Conservation (phyloP, 2,113 vertebrate species). For the Clarias macrocephalus region DNA sequence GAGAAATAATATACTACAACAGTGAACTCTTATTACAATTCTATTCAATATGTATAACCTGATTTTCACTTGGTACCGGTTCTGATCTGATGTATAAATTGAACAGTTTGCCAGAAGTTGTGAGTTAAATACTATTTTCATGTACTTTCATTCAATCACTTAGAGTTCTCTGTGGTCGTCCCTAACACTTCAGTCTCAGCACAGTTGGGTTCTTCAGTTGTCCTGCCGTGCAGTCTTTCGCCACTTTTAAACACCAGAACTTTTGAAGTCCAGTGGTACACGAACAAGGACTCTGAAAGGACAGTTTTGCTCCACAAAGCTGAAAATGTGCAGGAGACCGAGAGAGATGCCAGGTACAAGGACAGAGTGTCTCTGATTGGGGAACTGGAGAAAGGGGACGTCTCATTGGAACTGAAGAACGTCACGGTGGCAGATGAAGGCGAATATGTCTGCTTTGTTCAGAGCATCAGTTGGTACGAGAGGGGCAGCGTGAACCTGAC, state of each 20-base stretch:
- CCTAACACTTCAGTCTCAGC: background rate
- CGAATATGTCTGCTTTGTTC: background rate
- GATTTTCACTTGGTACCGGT: no score
- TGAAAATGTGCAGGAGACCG: background rate
- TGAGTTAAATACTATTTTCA: no score
- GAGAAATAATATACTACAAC: no score
- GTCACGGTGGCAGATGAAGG: background rate
- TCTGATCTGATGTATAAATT: no score
- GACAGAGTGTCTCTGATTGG: conserved; percentile 5
- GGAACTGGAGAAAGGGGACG: background rate
- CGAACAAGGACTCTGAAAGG: background rate
- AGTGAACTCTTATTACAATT: no score
- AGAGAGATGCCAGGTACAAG: background rate
- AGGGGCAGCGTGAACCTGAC: background rate
- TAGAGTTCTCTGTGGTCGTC: background rate
- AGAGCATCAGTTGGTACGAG: background rate
- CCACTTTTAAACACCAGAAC: background rate
- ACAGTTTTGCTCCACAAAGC: background rate
- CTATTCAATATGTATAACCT: no score
- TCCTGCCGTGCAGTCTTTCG: background rate
- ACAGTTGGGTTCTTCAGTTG: background rate
- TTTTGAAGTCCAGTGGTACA: background rate
- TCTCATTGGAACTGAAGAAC: background rate
- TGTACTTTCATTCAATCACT: no score
- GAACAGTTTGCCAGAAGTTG: no score